Evolutionary conservation across 2,888 invertebrate species (phyloP).

Genomic region (Lathronympha strigana): DNA sequence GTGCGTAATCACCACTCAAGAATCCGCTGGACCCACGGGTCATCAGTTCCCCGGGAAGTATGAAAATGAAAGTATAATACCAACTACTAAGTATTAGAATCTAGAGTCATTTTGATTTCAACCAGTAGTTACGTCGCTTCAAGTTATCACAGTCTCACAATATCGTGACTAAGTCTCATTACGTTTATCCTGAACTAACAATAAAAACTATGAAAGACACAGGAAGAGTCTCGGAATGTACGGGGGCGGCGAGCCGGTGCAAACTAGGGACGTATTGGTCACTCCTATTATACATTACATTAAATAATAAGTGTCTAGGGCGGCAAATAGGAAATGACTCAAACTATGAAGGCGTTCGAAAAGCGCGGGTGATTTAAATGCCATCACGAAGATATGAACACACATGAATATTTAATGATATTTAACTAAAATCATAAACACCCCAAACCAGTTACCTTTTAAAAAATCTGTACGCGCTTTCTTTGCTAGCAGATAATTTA

Average conservation of each 20-base stretch:
- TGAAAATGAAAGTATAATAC: too few relatives aligned
- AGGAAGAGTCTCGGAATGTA: slow-evolving; percentile 76
- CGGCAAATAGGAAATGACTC: not conserved
- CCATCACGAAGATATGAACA: not conserved
- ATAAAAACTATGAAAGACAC: slow-evolving; percentile 70
- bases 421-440: too few relatives aligned
- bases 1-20: too few relatives aligned
- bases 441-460: too few relatives aligned
- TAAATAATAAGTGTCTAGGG: not conserved
- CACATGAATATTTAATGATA: not conserved
- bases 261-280: slow-evolving; percentile 47
- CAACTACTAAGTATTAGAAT: too few relatives aligned
- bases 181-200: slow-evolving; percentile 67
- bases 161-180: slow-evolving; percentile 38
- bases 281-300: not conserved
- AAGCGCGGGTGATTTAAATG: not conserved
- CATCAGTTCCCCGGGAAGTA: too few relatives aligned
- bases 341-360: not conserved
- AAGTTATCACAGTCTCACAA: too few relatives aligned
- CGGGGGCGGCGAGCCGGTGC: slow-evolving; percentile 62
- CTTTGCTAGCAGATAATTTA: too few relatives aligned
- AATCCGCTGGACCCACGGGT: too few relatives aligned
- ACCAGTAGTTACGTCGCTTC: not conserved
- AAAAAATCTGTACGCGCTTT: too few relatives aligned
- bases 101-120: not conserved